Conservation (phyloP, 2,113 vertebrate genomes). For the Pithys albifrons region DNA sequence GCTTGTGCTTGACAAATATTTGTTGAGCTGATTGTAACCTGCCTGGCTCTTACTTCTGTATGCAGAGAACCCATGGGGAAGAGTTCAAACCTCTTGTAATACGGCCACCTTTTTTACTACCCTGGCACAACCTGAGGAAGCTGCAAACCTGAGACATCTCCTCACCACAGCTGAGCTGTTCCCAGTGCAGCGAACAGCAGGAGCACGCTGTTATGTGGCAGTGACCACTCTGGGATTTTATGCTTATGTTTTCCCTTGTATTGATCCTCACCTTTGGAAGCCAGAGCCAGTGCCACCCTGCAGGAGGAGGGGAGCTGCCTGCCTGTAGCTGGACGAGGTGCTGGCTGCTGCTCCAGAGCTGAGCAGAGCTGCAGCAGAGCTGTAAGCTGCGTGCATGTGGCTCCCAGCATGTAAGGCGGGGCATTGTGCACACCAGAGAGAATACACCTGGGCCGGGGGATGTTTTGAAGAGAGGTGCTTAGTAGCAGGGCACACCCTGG, state of each 20-base stretch:
- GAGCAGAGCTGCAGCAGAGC: background rate
- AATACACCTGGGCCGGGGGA: background rate
- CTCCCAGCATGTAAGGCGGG: background rate
- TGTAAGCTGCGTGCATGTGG: fast-evolving
- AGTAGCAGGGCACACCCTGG: background rate
- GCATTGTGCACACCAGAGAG: fast-evolving
- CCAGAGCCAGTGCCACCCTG: fast-evolving
- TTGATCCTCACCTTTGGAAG: background rate
- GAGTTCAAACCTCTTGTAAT: background rate
- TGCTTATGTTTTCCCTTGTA: background rate
- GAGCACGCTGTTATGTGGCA: fast-evolving
- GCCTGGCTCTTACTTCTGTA: background rate
- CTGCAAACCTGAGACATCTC: background rate
- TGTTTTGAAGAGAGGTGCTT: background rate
- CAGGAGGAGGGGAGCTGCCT: background rate
- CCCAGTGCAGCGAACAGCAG: fast-evolving
- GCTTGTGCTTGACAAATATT: conserved; percentile 4
- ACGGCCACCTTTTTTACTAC: background rate
- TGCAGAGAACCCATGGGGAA: background rate
- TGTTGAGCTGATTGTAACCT: background rate
- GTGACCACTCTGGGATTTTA: background rate
- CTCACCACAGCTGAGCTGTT: background rate
- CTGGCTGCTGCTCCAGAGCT: background rate
- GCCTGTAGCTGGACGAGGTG: fast-evolving
- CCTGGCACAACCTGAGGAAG: background rate